Base-by-base conservation (phyloP, 2,888 invertebrate genomes). In the Penaeus monodon region DNA sequence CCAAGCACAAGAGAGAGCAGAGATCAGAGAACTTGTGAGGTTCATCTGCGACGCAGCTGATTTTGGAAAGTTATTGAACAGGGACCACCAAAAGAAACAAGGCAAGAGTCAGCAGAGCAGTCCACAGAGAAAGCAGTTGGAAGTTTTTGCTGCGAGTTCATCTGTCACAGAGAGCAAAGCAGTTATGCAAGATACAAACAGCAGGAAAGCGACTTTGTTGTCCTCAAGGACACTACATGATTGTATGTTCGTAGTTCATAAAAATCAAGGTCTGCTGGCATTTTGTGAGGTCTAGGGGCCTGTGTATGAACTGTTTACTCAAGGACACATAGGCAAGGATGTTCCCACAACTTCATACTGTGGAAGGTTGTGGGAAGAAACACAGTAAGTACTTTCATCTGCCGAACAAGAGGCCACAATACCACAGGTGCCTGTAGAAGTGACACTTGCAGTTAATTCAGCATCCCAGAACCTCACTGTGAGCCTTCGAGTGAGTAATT, bases 361-460 rank as follows among this genome's bases (percentile, higher is more conserved):
- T 83, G 14, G 66, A 84, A n/a, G 78, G 78, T 12, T 77, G 84
- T 68, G 76, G 74, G 63, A 63, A 74, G 74, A 83, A 73, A 63
- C 63, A 63, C 33, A 83, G 74, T 63, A 74, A 74, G 33, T 83
- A 64, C 74, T 74, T 83, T 29, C 63, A 44, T 44, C n/a, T n/a
- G n/a, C n/a, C n/a, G n/a, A n/a, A n/a, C 38, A 44, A 44, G 44
- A 0, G 10, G 10, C 44, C 44, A 10, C 10, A 44, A 44, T 44
- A 10, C 44, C 44, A 44, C 44, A 44, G 10, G 44, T 44, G 6
- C 10, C 44, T 44, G 44, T 44, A 84, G 49, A 17, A 84, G 70
- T 49, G 38, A 84, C 84, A 65, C 65, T 49, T 17, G n/a, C 66
- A 65, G 22, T 70, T 29, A 74, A 7, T 29, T 20, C 0, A n/a